Evolutionary conservation across 2,113 vertebrate species (phyloP).

Genomic region (Syrrhaptes paradoxus): DNA sequence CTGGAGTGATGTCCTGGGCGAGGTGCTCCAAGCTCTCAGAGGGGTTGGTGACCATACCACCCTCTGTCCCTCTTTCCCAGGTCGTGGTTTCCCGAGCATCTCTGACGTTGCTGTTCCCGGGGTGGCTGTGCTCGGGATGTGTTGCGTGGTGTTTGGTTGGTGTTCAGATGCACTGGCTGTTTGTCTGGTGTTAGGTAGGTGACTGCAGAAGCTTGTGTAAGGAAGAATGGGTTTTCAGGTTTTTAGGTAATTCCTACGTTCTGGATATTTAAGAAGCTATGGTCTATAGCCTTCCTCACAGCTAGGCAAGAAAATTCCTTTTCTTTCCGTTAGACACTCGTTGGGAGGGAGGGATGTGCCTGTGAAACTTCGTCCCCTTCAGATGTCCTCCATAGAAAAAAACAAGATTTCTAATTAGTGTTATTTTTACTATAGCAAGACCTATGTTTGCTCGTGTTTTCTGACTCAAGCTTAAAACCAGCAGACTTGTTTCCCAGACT

Average conservation of each 20-base stretch:
- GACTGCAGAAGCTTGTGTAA: not conserved
- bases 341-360: not conserved
- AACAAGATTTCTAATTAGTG: not conserved
- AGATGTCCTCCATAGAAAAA: not conserved
- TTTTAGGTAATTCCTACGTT: not conserved
- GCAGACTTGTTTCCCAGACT: not conserved
- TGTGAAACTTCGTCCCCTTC: not conserved
- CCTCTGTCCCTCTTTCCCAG: fast-evolving
- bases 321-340: fast-evolving
- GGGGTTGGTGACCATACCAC: not conserved
- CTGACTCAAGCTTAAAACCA: not conserved
- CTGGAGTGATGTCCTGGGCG: not conserved
- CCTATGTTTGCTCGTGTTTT: not conserved
- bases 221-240: not conserved
- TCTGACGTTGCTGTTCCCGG: not conserved
- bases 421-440: not conserved
- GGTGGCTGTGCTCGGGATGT: fast-evolving
- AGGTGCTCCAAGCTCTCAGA: not conserved
- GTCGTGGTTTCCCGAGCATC: not conserved
- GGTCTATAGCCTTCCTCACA: not conserved
- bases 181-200: not conserved
- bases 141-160: not conserved
- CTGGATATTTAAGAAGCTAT: not conserved
- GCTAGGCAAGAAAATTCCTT: not conserved
- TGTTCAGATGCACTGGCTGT: not conserved